Evolutionary conservation across 2,888 invertebrate genomes (phyloP).

Genomic region (Drosophila stalkeri): DNA sequence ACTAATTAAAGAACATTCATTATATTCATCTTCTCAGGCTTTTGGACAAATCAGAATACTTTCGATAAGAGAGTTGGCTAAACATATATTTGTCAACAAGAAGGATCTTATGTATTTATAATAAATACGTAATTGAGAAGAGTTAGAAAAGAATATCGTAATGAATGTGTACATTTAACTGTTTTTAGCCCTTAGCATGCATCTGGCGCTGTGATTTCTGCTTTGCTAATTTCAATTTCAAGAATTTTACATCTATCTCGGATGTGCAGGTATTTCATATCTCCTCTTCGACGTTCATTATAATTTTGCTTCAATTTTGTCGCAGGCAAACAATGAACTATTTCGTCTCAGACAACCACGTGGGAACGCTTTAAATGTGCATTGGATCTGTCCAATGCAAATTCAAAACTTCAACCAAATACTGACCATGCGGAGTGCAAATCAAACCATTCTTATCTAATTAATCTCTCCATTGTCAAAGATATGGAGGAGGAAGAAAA

Average conservation of each 20-base stretch:
- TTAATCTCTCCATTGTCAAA: slow-evolving; percentile 20
- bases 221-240: too few species aligned
- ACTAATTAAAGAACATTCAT: too few species aligned
- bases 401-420: slow-evolving; percentile 11
- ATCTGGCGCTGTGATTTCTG: background rate
- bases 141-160: background rate
- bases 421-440: slow-evolving; percentile 1
- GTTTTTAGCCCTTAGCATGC: background rate
- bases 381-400: slow-evolving; percentile 23
- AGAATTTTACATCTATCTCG: background rate
- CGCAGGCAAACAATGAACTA: slow-evolving; percentile 30
- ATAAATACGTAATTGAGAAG: background rate
- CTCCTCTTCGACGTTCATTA: slow-evolving; percentile 52
- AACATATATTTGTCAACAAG: too few species aligned
- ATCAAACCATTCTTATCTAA: slow-evolving; percentile 15
- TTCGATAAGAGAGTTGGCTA: too few species aligned
- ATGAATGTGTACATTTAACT: background rate
- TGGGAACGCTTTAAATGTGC: slow-evolving; percentile 47
- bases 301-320: slow-evolving; percentile 27
- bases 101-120: background rate
- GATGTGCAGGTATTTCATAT: background rate
- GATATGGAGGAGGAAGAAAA: background rate
- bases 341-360: slow-evolving; percentile 20
- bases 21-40: too few species aligned
- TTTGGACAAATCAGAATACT: too few species aligned